Base-by-base conservation (phyloP, 2,888 invertebrate genomes). In the Oligia fasciuncula region DNA sequence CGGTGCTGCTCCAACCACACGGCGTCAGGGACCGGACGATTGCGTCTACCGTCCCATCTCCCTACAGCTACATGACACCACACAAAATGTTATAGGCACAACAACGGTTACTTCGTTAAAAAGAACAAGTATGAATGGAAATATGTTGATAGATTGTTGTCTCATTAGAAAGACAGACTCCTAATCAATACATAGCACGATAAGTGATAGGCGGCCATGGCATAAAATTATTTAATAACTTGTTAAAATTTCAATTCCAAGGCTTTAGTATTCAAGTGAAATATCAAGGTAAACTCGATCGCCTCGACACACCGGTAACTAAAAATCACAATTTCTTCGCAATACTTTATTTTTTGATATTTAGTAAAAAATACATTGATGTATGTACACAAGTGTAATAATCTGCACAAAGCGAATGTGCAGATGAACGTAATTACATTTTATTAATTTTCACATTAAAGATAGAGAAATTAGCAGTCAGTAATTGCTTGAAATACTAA, bases 1-100 rank as follows among this genome's bases (percentile, higher is more conserved):
- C 97, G 95, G 69, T 97, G 97, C 85, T 97, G 97, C 88, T 97
- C 97, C 80, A 97, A 91, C 97, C 97, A 97, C 83, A 97, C 97
- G 63, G 97, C 97, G 89, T 97, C 97, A 11, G 97, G 97, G 84
- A 97, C 96, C 63, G 96, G 96, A 78, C 96, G 94, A 91, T 94
- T 95, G 88, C 96, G 95, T 35, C 96, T 94, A 46, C 95, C 94
- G 91, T 96, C 96, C 96, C 96, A 96, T 82, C 95, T 82, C 93
- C 95, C 95, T 89, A 90, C 91, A 77, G 91, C 92, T 90, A 91
- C 79, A 82, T 87, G 85, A 88, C 83, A 82, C 43, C 79, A 78
- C 75, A 84, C 75, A 81, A 76, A 57, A 84, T 63, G 79, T 86
- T 85, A 86, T 77, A 86, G 49, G 71, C 60, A 71, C 71, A 29